Conservation (phyloP, 2,888 invertebrate genomes). For the Torymus texanus region DNA sequence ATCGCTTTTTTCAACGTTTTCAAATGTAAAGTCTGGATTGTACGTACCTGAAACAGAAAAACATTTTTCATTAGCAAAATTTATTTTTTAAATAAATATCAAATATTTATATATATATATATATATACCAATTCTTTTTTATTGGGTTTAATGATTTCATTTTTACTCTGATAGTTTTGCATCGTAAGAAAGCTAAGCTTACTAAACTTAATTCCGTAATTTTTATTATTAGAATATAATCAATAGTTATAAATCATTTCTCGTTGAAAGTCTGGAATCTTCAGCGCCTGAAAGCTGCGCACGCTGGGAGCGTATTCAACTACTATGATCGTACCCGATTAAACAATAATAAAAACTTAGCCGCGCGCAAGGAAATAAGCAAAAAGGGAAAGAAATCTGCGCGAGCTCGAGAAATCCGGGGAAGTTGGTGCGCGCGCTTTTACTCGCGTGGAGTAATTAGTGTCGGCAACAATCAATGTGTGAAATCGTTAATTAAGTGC, state of each 20-base stretch:
- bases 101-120: no score
- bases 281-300: constrained; percentile 1
- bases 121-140: no score
- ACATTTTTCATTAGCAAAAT: no score
- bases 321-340: constrained; percentile 50
- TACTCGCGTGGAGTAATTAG: constrained; percentile 55
- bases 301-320: constrained; percentile 26
- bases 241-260: constrained; percentile 25
- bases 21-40: not conserved
- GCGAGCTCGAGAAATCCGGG: constrained; percentile 3
- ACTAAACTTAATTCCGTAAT: no score
- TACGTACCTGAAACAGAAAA: constrained; percentile 62
- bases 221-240: not conserved
- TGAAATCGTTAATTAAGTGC: constrained; percentile 57
- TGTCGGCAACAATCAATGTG: constrained; percentile 60
- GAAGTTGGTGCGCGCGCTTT: constrained; percentile 20
- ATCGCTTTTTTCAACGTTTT: no score
- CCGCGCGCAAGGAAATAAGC: constrained; percentile 48
- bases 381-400: not conserved
- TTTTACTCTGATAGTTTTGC: no score
- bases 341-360: constrained; percentile 60
- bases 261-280: constrained; percentile 43
- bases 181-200: no score
- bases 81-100: no score
- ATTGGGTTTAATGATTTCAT: no score